A percentile compares a stretch with the other conserved stretches of the same genome.
Conservation (phyloP, 2,113 vertebrate species). For the Patagioenas fasciata region DNA sequence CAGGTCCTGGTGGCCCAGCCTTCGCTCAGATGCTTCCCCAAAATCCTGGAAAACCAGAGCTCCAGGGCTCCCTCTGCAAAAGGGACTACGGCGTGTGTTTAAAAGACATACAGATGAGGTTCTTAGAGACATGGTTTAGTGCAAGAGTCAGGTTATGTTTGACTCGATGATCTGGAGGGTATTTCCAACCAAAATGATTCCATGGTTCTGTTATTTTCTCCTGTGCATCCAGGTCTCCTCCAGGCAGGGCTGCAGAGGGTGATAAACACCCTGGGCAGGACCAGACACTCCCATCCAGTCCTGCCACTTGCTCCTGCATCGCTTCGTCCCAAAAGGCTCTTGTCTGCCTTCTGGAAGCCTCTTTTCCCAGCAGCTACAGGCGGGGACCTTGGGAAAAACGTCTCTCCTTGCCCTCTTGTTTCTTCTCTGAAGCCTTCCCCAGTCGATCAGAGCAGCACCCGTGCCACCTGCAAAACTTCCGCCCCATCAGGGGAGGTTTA, state of each 20-base stretch:
- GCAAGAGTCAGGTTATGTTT: no score
- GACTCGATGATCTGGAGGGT: no score
- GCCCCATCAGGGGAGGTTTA: no score
- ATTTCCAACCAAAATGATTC: no score
- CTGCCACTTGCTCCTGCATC: neutral
- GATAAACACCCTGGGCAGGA: neutral
- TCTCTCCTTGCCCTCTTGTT: neutral
- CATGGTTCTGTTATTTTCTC: neutral
- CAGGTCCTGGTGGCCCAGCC: neutral
- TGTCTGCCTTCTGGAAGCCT: neutral
- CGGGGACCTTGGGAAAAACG: neutral
- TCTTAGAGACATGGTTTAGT: no score
- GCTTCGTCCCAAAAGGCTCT: neutral
- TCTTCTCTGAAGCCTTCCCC: neutral
- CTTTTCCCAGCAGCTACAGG: neutral
- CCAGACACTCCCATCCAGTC: fast-evolving
- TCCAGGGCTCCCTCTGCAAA: neutral
- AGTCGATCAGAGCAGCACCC: neutral
- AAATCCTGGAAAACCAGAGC: neutral
- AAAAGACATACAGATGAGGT: no score
- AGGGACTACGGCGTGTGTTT: neutral
- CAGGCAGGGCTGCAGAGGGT: neutral
- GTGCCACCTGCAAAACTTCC: neutral
- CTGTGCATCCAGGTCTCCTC: neutral
- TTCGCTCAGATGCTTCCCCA: neutral